These are phyloP conservation scores for Cinclus cinclus DNA, from an alignment of 2,113 vertebrate genomes.

Conservation along the genomic window DNA sequence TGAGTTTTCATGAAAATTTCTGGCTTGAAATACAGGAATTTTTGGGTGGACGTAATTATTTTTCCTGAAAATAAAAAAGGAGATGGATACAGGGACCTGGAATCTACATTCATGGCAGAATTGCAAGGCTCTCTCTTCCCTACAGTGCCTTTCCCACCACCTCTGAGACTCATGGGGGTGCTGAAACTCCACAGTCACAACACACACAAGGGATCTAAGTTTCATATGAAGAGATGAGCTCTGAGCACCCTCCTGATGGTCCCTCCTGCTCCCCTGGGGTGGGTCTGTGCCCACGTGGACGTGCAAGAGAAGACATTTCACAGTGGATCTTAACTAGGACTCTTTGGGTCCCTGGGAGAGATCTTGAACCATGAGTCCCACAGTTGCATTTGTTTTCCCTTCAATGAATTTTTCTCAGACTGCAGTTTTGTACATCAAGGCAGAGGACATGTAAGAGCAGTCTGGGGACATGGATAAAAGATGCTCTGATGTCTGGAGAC, in stretches of 20 bases:
- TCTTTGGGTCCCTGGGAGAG: background rate
- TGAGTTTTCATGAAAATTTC: background rate
- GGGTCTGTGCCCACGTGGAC: background rate
- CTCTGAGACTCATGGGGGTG: accelerated
- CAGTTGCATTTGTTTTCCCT: background rate
- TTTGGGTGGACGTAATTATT: background rate
- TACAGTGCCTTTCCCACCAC: background rate
- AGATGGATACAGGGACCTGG: background rate
- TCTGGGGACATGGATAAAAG: background rate
- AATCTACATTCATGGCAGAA: accelerated
- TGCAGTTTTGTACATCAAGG: background rate
- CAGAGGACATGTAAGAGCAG: background rate
- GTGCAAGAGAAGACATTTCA: background rate
- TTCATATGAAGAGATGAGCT: background rate
- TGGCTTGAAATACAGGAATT: background rate
- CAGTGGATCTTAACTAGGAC: accelerated
- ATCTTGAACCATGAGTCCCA: background rate
- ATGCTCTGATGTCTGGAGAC: background rate
- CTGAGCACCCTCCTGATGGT: background rate
- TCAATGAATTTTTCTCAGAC: background rate
- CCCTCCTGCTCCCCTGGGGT: background rate
- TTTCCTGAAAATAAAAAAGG: background rate
- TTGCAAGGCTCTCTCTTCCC: background rate
- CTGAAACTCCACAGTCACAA: background rate
- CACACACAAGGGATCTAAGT: background rate